Evolutionary conservation across 2,113 vertebrate species (phyloP).

Genomic region (Balaeniceps rex): DNA sequence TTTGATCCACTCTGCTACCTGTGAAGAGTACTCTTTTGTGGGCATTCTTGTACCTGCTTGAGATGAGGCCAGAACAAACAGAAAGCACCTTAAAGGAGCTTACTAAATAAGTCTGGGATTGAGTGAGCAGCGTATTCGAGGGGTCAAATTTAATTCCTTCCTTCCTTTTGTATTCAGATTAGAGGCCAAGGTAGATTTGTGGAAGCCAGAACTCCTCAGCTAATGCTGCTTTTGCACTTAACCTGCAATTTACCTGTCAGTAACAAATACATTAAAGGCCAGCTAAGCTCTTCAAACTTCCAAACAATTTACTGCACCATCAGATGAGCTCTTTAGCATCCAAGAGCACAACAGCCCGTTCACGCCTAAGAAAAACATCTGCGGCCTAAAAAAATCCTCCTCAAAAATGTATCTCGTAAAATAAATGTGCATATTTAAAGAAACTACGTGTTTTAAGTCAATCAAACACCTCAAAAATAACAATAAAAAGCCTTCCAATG

Average conservation of each 20-base stretch:
- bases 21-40: conserved; percentile 66
- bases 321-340: conserved; percentile 23
- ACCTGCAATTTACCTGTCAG: conserved; percentile 97
- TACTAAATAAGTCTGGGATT: conserved; percentile 74
- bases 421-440: conserved; percentile 48
- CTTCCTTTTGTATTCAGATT: conserved; percentile 94
- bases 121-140: conserved; percentile 82
- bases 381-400: background rate
- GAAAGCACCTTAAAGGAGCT: conserved; percentile 74
- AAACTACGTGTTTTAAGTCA: background rate
- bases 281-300: conserved; percentile 59
- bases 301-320: conserved; percentile 57
- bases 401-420: background rate
- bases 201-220: conserved; percentile 83
- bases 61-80: conserved; percentile 74
- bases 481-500: conserved; percentile 37
- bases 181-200: conserved; percentile 92
- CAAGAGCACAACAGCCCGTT: background rate
- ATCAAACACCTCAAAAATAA: conserved; percentile 54
- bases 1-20: conserved; percentile 68
- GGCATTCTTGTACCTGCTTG: conserved; percentile 71
- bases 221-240: conserved; percentile 92
- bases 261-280: conserved; percentile 73
- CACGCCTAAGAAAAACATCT: conserved; percentile 19
- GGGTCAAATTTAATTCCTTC: conserved; percentile 91